These are phyloP conservation scores for Agrilus cyanescens DNA, from an alignment of 2,888 invertebrate species.

Conservation along the genomic window DNA sequence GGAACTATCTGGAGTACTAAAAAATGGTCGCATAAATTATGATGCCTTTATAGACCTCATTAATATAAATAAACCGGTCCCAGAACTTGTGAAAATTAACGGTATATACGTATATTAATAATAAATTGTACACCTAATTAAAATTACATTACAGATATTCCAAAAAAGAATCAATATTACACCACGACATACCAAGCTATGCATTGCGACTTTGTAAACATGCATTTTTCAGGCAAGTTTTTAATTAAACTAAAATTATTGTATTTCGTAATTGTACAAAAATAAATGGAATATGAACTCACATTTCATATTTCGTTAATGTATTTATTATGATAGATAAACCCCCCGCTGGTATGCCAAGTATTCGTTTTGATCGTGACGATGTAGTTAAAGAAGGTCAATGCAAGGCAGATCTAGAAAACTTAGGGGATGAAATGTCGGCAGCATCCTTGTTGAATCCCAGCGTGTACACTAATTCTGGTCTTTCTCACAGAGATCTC, in stretches of 20 bases:
- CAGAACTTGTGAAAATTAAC: constrained; percentile 34
- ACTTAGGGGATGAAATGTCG: constrained; percentile 28
- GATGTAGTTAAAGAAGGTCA: constrained; percentile 22
- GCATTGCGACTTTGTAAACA: constrained; percentile 24
- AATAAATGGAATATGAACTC: constrained; percentile 2
- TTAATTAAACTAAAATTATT: too few species aligned
- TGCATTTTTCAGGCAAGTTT: constrained; percentile 26
- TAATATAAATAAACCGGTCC: constrained; percentile 35
- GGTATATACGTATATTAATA: too few species aligned
- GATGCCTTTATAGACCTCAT: constrained; percentile 39
- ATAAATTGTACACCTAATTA: background rate
- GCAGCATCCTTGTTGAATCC: constrained; percentile 32
- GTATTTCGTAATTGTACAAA: too few species aligned
- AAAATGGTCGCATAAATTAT: constrained; percentile 38
- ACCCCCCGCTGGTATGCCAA: constrained; percentile 25
- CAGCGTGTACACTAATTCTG: constrained; percentile 35
- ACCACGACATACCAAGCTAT: constrained; percentile 25
- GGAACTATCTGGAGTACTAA: constrained; percentile 36
- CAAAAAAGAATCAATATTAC: constrained; percentile 24
- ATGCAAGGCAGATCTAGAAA: constrained; percentile 25
- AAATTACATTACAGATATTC: constrained; percentile 22
- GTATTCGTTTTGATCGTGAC: constrained; percentile 22
- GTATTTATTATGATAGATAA: constrained; percentile 15
- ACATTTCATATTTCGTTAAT: background rate
- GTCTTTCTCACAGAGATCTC: constrained; percentile 33